These are phyloP conservation scores for Trimorus sp. DNA, from an alignment of 2,888 invertebrate genomes.

Conservation along the genomic window DNA sequence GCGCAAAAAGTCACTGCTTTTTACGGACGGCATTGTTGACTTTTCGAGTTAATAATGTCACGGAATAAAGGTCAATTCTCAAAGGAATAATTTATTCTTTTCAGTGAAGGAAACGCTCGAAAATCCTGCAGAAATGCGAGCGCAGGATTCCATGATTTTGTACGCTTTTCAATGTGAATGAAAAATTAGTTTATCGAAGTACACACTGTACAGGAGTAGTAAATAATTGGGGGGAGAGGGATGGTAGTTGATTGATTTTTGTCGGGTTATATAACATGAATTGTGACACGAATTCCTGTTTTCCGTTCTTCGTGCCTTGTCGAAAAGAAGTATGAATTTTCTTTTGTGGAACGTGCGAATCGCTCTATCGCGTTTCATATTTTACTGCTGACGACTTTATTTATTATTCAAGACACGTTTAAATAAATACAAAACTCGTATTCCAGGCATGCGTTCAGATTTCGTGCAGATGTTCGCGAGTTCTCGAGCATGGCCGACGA, in stretches of 20 bases:
- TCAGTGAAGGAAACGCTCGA: neutral
- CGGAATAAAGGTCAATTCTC: slow-evolving; percentile 15
- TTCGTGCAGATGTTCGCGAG: slow-evolving; percentile 54
- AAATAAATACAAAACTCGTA: slow-evolving; percentile 44
- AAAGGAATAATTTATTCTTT: slow-evolving; percentile 8
- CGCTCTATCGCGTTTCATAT: slow-evolving; percentile 32
- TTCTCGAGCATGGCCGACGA: slow-evolving; percentile 37
- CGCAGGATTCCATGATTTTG: too few species aligned
- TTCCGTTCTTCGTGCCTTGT: slow-evolving; percentile 8
- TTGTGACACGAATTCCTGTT: neutral
- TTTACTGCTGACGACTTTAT: slow-evolving; percentile 28
- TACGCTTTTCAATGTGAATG: neutral
- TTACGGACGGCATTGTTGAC: neutral
- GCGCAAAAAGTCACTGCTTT: slow-evolving; percentile 18
- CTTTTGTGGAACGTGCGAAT: slow-evolving; percentile 12
- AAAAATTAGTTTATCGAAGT: neutral
- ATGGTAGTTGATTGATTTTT: too few species aligned
- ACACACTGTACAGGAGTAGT: too few species aligned
- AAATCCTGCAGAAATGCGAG: neutral
- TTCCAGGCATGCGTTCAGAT: slow-evolving; percentile 48
- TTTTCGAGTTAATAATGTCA: slow-evolving; percentile 24
- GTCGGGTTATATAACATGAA: too few species aligned
- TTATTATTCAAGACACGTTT: slow-evolving; percentile 57
- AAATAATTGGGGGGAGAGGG: too few species aligned
- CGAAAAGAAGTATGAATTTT: slow-evolving; percentile 21